phyloP scores from a whole-genome alignment of 2,113 vertebrate species.

The Pelmatolapia mariae region DNA sequence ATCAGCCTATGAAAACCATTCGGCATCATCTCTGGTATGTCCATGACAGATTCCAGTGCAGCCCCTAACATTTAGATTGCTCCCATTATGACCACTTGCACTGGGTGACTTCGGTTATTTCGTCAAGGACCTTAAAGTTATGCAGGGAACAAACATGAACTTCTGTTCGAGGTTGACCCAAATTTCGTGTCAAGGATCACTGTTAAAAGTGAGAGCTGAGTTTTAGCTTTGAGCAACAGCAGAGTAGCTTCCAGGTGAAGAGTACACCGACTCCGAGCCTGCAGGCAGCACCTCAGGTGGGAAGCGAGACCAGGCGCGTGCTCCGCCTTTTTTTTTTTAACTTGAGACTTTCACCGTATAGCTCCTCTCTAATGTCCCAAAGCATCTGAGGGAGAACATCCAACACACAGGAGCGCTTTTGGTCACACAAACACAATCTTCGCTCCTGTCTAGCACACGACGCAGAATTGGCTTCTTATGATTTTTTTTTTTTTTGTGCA shows the following conservation, averaged over 20 bases:
- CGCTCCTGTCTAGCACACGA: not conserved
- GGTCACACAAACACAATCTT: not conserved
- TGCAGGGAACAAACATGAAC: not conserved
- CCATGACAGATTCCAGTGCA: not conserved
- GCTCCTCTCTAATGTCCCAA: not conserved
- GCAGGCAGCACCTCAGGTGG: not conserved
- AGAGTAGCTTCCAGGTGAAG: not conserved
- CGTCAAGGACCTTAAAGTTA: not conserved
- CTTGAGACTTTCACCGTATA: not conserved
- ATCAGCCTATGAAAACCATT: not conserved
- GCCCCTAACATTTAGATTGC: not conserved
- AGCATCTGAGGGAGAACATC: not conserved
- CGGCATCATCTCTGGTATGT: not conserved
- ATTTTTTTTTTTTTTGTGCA: not conserved
- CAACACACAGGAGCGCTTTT: not conserved
- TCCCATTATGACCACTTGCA: not conserved
- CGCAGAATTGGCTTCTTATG: not conserved
- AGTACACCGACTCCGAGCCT: not conserved
- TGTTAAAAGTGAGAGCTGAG: not conserved
- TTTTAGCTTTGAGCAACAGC: not conserved
- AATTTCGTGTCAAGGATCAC: not conserved
- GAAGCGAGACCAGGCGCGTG: not conserved
- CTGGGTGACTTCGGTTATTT: not conserved
- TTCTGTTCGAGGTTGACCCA: not conserved
- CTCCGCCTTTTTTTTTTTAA: not conserved